These are phyloP conservation scores for Streptopelia turtur DNA, from an alignment of 2,797 vertebrate species.

Conservation along the genomic window DNA sequence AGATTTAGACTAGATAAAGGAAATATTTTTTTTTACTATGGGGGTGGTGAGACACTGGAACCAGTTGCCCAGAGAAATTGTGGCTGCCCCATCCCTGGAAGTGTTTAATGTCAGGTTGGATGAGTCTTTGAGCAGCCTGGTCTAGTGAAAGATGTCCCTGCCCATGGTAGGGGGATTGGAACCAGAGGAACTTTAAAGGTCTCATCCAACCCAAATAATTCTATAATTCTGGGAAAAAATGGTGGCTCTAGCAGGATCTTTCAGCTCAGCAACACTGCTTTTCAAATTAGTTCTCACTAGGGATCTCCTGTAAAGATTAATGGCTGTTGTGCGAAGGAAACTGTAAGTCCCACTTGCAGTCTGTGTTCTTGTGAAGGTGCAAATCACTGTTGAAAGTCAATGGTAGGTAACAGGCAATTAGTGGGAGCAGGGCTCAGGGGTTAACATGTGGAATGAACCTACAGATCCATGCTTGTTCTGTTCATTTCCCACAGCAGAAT, in stretches of 20 bases:
- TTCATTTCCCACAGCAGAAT: neutral
- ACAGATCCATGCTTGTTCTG: neutral
- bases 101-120: neutral
- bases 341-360: neutral
- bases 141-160: neutral
- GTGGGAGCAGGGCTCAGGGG: neutral
- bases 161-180: neutral
- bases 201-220: neutral
- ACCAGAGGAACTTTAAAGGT: neutral
- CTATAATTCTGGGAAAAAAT: neutral
- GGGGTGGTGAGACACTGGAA: neutral
- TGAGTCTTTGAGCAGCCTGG: neutral
- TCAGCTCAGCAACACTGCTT: neutral
- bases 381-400: neutral
- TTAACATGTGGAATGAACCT: neutral
- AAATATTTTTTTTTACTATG: rapidly evolving
- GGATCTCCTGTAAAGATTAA: neutral
- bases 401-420: neutral
- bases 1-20: neutral
- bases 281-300: neutral
- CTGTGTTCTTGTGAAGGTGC: neutral
- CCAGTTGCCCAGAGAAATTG: neutral
- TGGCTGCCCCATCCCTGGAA: neutral
- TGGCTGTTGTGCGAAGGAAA: neutral
- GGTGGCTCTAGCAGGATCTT: neutral